Evolutionary conservation across 2,888 invertebrate genomes (phyloP), one percentile per base, ranked within the genome.

Genomic region (Cecidostiba fungosa): DNA sequence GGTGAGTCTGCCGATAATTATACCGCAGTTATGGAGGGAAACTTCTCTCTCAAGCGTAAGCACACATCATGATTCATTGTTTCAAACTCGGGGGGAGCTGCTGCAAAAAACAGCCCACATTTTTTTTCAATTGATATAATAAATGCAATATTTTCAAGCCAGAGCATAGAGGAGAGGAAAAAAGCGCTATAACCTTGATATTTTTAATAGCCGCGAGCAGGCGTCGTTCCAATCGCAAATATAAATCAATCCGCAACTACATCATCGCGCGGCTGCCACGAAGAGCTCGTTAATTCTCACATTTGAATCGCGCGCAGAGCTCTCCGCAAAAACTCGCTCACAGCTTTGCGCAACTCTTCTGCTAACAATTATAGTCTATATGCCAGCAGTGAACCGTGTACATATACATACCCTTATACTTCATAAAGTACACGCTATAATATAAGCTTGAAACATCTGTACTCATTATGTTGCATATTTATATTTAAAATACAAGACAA

Each of bases 231-330:
- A 79, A 79, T 83, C 76, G 77, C 83, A 36, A 47, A 59, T 83
- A 83, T 86, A 86, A 86, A 86, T 86, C 83, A 86, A 86, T 83
- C 81, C 66, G 77, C 82, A 16, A 47, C 82, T 50, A 72, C 82
- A 82, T 85, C 85, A 82, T 85, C 85, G 62, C 47, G 43, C 43
- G 54, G 50, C 26, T 14, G 19, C 54, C 6, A 59, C 26, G 62
- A 19, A 26, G 36, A 66, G 82, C 86, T 82, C 78, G 73, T 86
- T 82, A 86, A 86, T 82, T 86, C 77, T 70, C 77, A 73, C 80
- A 74, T 83, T 54, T 76, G 82, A 85, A 85, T 85, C 59, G 69
- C 70, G 50, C 78, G 43, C 72, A 59, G 66, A 29, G 54, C 8
- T 14, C 3, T 32, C 47, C 54, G 81, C 78, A 86, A 85, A 86